Evolutionary conservation across 2,113 vertebrate species (phyloP), one percentile per base, ranked within the genome.

Genomic region (Gallinago undulata): DNA sequence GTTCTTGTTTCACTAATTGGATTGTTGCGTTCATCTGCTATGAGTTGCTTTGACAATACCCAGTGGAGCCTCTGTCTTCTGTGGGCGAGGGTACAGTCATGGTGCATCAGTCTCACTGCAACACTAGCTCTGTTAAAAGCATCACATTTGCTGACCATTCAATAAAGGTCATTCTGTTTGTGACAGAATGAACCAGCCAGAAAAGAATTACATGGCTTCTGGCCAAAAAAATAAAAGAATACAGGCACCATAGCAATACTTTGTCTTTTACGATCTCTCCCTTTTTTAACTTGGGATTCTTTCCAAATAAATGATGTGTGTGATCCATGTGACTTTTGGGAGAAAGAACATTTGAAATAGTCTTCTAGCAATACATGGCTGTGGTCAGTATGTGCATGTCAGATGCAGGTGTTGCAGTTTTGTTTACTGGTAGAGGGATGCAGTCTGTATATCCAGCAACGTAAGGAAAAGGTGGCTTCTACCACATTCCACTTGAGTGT

Each of bases 11-110:
- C 78, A 13, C 97, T 95, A 94, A 95, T 95, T 95, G 86, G 76
- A 87, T 96, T 96, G 92, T 67, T 92, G 90, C 78, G 45, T 89
- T 91, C 80, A 41, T 19, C 62, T 89, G 68, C 94, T 87, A 2
- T 35, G 91, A 96, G 95, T 94, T 96, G 83, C 90, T 95, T 90
- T 94, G 89, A 96, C 89, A 94, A 87, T 87, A 77, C 70, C 87
- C 93, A 88, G 43, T 75, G 66, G 79, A 96, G 77, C 48, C 78
- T 78, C 79, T 93, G 53, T 77, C 57, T 84, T 79, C 78, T 94
- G 55, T 39, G 77, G 82, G 78, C 48, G 57, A 85, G 79, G 76
- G 27, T 93, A 30, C 84, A 91, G 28, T 89, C 41, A 30, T 67
- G 82, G 76, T 79, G 68, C 78, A 37, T 73, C 79, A 28, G 68